Evolutionary conservation across 2,888 invertebrate genomes (phyloP).

Genomic region (Polydrusus pterygomalis): DNA sequence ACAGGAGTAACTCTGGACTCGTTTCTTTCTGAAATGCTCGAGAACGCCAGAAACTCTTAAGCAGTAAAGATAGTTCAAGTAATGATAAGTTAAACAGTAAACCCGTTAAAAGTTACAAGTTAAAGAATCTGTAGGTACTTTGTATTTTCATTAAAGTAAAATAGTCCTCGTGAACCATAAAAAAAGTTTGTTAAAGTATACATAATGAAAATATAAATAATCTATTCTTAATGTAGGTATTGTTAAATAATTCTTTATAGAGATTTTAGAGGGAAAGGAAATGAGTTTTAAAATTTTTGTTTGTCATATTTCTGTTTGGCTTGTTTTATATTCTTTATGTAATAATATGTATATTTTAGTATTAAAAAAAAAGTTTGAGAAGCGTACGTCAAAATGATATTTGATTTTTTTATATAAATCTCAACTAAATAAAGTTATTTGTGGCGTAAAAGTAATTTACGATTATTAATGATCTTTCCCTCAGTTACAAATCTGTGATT

Average conservation of each 20-base stretch:
- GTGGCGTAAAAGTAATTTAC: too few species aligned
- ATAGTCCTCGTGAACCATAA: background rate
- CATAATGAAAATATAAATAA: constrained; percentile 19
- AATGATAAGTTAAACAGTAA: constrained; percentile 16
- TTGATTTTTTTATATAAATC: too few species aligned
- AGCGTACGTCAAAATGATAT: too few species aligned
- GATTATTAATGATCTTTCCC: constrained; percentile 43
- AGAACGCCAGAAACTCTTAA: constrained; percentile 72
- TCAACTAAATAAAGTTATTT: too few species aligned
- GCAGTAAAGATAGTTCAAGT: constrained; percentile 18
- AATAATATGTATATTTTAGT: background rate
- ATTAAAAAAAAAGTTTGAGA: background rate
- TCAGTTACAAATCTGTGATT: constrained; percentile 55
- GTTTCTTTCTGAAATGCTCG: constrained; percentile 88
- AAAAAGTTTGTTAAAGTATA: background rate
- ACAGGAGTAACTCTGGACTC: constrained; percentile 90
- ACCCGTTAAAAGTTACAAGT: constrained; percentile 25
- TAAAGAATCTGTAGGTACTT: background rate
- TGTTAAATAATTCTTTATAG: constrained; percentile 47
- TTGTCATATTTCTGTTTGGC: background rate
- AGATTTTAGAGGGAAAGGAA: constrained; percentile 49
- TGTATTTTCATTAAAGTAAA: constrained; percentile 15
- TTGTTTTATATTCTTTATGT: constrained; percentile 1
- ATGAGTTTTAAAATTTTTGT: background rate
- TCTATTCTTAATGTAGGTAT: background rate